phyloP scores from a whole-genome alignment of 2,113 vertebrate species.

The Pseudolaguvia tuberculata region DNA sequence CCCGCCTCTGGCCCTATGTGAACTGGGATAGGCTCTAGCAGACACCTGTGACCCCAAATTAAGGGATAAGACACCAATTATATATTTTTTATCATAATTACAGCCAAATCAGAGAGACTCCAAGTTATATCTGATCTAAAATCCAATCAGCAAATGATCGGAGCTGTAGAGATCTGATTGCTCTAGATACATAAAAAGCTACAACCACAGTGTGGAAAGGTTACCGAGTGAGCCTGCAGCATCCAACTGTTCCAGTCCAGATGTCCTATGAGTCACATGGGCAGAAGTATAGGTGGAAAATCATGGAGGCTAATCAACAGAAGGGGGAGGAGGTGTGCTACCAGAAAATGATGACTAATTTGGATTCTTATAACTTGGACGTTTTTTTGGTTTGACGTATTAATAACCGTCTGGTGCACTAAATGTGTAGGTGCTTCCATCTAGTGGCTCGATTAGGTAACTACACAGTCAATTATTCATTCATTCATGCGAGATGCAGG shows the following conservation, averaged over 20 bases:
- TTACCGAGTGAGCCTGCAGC: not conserved
- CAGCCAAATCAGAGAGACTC: not conserved
- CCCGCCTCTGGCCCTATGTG: too few relatives aligned
- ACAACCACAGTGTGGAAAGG: not conserved
- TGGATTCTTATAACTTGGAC: conserved; percentile 17
- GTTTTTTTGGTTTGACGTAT: conserved; percentile 16
- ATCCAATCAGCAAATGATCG: not conserved
- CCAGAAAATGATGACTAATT: conserved; percentile 44
- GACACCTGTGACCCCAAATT: too few relatives aligned
- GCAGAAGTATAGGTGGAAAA: conserved; percentile 49
- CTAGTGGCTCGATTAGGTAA: conserved; percentile 30
- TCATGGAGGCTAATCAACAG: conserved; percentile 27
- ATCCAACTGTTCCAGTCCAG: conserved; percentile 57
- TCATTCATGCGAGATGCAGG: too few relatives aligned
- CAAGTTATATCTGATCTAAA: not conserved
- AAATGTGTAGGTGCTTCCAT: conserved; percentile 18
- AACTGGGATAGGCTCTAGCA: too few relatives aligned
- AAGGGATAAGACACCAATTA: too few relatives aligned
- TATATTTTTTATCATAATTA: not conserved
- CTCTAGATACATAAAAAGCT: not conserved
- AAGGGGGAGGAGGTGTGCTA: conserved; percentile 28
- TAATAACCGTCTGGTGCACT: not conserved
- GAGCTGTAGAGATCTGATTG: conserved; percentile 1
- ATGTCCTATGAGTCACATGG: conserved; percentile 61
- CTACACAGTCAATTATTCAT: too few relatives aligned